Conservation (phyloP, 2,888 invertebrate genomes). For the Agriopis aurantiaria region DNA sequence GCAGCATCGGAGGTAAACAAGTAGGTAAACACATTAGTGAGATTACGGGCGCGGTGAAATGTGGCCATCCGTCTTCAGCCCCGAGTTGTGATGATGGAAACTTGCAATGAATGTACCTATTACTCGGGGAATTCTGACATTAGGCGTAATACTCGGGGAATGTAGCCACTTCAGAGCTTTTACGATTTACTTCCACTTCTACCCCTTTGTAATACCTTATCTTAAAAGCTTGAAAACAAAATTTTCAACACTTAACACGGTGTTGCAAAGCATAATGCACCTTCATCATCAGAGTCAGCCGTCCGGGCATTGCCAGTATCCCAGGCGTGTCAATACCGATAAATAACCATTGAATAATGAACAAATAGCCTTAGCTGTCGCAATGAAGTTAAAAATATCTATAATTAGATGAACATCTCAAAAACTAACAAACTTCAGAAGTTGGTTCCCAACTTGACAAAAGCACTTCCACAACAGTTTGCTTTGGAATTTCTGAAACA, state of each 20-base stretch:
- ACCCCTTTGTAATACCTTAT: not conserved
- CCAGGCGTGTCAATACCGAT: too few species aligned
- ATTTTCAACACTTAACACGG: not conserved
- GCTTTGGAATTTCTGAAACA: constrained; percentile 21
- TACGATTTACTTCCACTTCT: not conserved
- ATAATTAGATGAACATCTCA: too few species aligned
- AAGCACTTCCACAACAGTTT: constrained; percentile 8
- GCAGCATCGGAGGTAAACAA: constrained; percentile 66
- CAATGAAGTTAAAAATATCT: too few species aligned
- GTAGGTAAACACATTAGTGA: constrained; percentile 78
- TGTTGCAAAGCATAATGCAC: too few species aligned
- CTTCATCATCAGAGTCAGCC: not conserved
- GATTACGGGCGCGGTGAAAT: constrained; percentile 64
- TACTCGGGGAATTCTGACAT: constrained; percentile 4
- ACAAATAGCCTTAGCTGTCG: too few species aligned
- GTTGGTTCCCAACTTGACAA: constrained; percentile 1
- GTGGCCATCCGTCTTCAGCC: constrained; percentile 66
- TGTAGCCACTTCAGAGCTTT: not conserved
- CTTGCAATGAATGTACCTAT: constrained; percentile 2
- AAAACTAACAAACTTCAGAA: not conserved
- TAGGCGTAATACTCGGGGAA: not conserved
- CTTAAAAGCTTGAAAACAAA: not conserved
- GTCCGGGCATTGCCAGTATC: too few species aligned
- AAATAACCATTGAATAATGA: too few species aligned
- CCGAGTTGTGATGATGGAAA: constrained; percentile 23